phyloP scores from a whole-genome alignment of 2,113 vertebrate species.

The Phodopus roborovskii region DNA sequence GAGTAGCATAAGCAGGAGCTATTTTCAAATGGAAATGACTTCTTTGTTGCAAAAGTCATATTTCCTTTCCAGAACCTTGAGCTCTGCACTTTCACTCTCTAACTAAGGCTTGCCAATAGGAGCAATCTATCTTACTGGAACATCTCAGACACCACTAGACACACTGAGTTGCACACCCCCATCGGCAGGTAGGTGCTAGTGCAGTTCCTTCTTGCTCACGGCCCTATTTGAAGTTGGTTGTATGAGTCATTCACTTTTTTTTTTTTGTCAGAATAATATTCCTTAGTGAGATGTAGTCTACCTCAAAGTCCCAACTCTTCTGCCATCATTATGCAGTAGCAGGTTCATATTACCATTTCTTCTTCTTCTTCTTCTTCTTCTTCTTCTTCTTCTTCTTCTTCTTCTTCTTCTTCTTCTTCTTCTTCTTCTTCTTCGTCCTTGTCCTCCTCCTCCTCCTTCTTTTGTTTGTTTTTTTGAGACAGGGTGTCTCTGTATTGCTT shows the following conservation, averaged over 20 bases:
- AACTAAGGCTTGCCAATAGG: constrained; percentile 15
- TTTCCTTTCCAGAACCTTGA: constrained; percentile 20
- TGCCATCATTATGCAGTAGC: not conserved
- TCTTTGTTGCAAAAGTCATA: constrained; percentile 15
- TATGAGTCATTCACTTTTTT: constrained; percentile 51
- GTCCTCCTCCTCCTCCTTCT: no score
- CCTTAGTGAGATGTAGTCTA: not conserved
- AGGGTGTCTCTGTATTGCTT: no score
- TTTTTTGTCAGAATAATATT: constrained; percentile 15
- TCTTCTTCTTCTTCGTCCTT: no score
- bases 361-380: not conserved
- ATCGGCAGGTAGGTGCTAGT: not conserved
- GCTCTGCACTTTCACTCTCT: constrained; percentile 29
- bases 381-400: no score
- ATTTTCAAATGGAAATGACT: constrained; percentile 53
- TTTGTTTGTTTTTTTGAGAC: no score
- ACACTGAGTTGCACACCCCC: not conserved
- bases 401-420: no score
- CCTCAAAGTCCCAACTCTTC: not conserved
- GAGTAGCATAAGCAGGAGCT: not conserved
- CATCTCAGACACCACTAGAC: not conserved
- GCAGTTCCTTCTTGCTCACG: not conserved
- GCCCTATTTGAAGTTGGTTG: constrained; percentile 22
- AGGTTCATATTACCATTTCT: not conserved
- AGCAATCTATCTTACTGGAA: not conserved